phyloP scores from a whole-genome alignment of 1,140 invertebrate species.

The Heliothis virescens region DNA sequence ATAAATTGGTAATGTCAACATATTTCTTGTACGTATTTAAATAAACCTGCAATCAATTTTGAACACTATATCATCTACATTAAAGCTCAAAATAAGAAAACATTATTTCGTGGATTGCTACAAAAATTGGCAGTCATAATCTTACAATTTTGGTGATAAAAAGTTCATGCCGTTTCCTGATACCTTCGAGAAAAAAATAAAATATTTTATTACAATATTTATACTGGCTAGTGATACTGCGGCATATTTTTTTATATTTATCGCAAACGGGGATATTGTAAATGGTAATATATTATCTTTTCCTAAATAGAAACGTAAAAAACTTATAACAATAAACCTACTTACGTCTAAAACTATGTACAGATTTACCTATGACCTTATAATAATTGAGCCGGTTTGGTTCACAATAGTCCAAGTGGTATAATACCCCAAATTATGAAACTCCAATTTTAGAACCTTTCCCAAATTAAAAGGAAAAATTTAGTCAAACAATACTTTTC shows the following conservation, averaged over 20 bases:
- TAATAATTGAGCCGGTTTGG: slow-evolving; percentile 21
- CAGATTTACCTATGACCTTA: slow-evolving; percentile 34
- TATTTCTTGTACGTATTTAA: neutral
- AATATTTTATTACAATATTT: slow-evolving; percentile 23
- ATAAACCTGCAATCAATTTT: neutral
- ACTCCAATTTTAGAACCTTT: neutral
- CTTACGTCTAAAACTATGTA: slow-evolving; percentile 26
- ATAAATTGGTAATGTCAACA: slow-evolving; percentile 2
- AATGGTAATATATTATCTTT: neutral
- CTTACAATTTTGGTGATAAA: slow-evolving; percentile 32
- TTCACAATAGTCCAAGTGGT: neutral
- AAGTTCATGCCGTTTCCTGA: neutral
- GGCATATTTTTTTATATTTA: neutral
- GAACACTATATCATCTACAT: neutral
- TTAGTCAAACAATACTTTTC: no score
- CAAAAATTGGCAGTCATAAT: slow-evolving; percentile 21
- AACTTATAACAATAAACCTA: neutral
- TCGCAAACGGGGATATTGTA: neutral
- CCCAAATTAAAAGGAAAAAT: no score
- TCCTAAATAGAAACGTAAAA: slow-evolving; percentile 12
- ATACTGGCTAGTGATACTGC: slow-evolving; percentile 10
- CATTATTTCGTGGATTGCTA: neutral
- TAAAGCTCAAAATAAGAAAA: slow-evolving; percentile 7
- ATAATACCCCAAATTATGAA: no score
- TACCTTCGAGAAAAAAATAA: slow-evolving; percentile 9